These are phyloP conservation scores for Rhinichthys klamathensis DNA, from an alignment of 2,113 vertebrate genomes.

Conservation along the genomic window DNA sequence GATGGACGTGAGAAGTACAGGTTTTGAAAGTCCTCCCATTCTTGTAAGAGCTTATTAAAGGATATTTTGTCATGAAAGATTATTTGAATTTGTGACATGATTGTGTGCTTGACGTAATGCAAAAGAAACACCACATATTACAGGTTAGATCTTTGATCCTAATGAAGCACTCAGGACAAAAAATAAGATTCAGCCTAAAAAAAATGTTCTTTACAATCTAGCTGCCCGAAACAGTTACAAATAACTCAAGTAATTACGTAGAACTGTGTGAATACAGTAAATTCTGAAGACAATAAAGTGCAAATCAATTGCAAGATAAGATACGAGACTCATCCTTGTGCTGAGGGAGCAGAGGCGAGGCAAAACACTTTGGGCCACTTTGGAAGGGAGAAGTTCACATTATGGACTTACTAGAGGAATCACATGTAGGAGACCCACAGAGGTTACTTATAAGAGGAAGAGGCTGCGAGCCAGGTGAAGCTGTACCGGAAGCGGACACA, in stretches of 20 bases:
- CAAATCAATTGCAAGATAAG: constrained; percentile 45
- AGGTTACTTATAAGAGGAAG: constrained; percentile 22
- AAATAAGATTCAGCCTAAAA: constrained; percentile 40
- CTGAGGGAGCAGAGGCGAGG: constrained; percentile 17
- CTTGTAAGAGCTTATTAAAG: constrained; percentile 3
- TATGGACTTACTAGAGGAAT: constrained; percentile 37
- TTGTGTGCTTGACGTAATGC: background rate
- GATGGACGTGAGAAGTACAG: background rate
- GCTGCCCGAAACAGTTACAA: constrained; percentile 49
- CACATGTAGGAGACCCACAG: constrained; percentile 3
- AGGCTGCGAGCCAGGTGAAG: constrained; percentile 20
- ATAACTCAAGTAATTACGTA: constrained; percentile 41
- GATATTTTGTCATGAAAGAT: constrained; percentile 36
- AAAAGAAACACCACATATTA: constrained; percentile 15
- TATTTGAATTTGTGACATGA: constrained; percentile 3
- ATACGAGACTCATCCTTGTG: constrained; percentile 29
- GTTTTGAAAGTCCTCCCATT: background rate
- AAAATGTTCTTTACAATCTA: constrained; percentile 51
- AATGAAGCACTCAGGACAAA: constrained; percentile 7
- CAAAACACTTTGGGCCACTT: constrained; percentile 37
- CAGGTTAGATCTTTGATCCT: constrained; percentile 17
- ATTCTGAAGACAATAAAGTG: constrained; percentile 40
- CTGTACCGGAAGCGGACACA: constrained; percentile 56
- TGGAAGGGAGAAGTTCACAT: constrained; percentile 50
- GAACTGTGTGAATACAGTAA: constrained; percentile 35